Evolutionary conservation across 1,140 invertebrate species (phyloP), one percentile per base, ranked within the genome.

Genomic region (Halesus radiatus): DNA sequence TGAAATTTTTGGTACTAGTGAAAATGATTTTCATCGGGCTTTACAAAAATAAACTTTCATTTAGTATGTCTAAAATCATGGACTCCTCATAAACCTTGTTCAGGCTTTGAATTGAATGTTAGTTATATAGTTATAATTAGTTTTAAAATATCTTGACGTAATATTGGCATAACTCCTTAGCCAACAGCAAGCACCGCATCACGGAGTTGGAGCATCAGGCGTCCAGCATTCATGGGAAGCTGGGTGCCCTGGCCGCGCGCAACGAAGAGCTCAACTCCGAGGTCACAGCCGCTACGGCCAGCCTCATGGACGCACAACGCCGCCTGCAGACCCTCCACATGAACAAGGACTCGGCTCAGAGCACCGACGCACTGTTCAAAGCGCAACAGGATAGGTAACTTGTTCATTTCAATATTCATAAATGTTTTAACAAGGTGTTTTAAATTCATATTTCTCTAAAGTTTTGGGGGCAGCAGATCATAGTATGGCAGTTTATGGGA

Each of bases 311-410:
- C 79, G 84, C 85, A 5, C 89, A 89, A 62, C 87, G 88, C 56
- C 84, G 86, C 18, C 78, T 89, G 0, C 88, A 89, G 54, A 87
- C 86, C 5, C 58, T 87, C 45, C 87, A 89, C 86, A 85, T 88
- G 0, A 83, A 76, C 15, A 80, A 79, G 23, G 74, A 80, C 5
- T 81, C 74, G 66, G 85, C 85, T 13, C 88, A 90, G 66, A 86
- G 87, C 32, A 89, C 88, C 13, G 88, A 90, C 79, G 86, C 86
- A n/a, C 78, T 89, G 62, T 89, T 90, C 75, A 86, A 88, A 81
- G 87, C 88, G 83, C 89, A 89, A 66, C 88, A 90, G 84, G 88
- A 88, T 37, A 88, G 88, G 89, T 90, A 82, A 73, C n/a, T 22
- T 56, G 18, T 54, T 32, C 2, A 32, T 6, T 3, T 32, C 32